phyloP scores from a whole-genome alignment of 2,888 invertebrate genomes.

The Apotomis capreana region DNA sequence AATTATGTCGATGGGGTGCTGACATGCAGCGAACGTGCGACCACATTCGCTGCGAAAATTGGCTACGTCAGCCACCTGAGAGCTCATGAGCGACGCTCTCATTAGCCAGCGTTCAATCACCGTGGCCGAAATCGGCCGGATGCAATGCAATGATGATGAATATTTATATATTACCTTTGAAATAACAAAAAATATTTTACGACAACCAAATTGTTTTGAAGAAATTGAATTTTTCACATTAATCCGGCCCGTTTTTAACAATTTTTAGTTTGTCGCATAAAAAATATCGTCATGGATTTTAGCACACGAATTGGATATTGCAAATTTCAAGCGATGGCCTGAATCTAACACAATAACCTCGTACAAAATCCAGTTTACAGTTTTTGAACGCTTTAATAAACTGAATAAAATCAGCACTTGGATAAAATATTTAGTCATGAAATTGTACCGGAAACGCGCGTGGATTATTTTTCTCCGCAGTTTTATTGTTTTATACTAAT shows the following conservation, averaged over 20 bases:
- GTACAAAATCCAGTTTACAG: constrained; percentile 30
- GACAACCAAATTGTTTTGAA: neutral
- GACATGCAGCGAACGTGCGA: too few relatives aligned
- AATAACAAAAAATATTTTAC: too few relatives aligned
- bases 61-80: too few relatives aligned
- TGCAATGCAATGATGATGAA: too few relatives aligned
- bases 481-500: neutral
- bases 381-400: constrained; percentile 10
- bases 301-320: constrained; percentile 17
- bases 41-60: too few relatives aligned
- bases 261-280: constrained; percentile 22
- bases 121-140: too few relatives aligned
- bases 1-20: too few relatives aligned
- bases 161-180: too few relatives aligned
- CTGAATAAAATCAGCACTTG: neutral
- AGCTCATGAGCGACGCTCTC: too few relatives aligned
- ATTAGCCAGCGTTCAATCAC: too few relatives aligned
- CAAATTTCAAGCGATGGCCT: constrained; percentile 27
- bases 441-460: neutral
- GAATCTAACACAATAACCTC: constrained; percentile 32
- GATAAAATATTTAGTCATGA: neutral
- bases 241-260: constrained; percentile 3
- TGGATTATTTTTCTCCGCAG: neutral
- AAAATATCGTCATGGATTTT: constrained; percentile 17
- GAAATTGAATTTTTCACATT: constrained; percentile 7